A percentile compares a stretch with the other conserved stretches of the same genome.
Evolutionary conservation across 1,140 invertebrate genomes (phyloP).

Genomic region (Magallana gigas): DNA sequence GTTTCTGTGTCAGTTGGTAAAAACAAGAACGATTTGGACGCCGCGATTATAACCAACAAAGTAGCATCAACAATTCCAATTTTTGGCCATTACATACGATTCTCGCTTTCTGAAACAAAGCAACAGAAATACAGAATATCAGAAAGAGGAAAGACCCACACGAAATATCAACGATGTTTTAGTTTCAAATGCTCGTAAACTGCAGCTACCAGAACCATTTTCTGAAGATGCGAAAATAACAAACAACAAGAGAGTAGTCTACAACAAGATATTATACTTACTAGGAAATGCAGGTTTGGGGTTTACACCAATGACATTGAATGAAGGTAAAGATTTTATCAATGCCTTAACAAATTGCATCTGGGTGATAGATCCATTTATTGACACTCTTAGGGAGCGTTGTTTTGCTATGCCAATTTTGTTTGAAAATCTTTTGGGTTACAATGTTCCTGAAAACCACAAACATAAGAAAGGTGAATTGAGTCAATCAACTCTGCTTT

Average conservation of each 20-base stretch:
- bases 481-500: too few species aligned
- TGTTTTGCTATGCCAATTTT: conserved; percentile 9
- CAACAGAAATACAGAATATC: too few species aligned
- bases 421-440: neutral
- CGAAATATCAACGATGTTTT: conserved; percentile 28
- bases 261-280: neutral
- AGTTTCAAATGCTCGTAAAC: neutral
- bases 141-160: neutral
- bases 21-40: too few species aligned
- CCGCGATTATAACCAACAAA: too few species aligned
- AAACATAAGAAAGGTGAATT: too few species aligned
- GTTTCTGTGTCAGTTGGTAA: too few species aligned
- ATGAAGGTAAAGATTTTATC: conserved; percentile 14
- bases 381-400: conserved; percentile 12
- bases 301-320: conserved; percentile 4
- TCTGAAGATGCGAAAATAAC: neutral
- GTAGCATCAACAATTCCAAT: too few species aligned
- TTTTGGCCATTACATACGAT: too few species aligned
- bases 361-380: conserved; percentile 12
- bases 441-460: too few species aligned
- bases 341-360: conserved; percentile 20
- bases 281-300: neutral
- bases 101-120: too few species aligned
- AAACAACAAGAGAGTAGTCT: neutral
- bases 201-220: conserved; percentile 13